Evolutionary conservation across 2,888 invertebrate species (phyloP).

Genomic region (Lycaena phlaeas): DNA sequence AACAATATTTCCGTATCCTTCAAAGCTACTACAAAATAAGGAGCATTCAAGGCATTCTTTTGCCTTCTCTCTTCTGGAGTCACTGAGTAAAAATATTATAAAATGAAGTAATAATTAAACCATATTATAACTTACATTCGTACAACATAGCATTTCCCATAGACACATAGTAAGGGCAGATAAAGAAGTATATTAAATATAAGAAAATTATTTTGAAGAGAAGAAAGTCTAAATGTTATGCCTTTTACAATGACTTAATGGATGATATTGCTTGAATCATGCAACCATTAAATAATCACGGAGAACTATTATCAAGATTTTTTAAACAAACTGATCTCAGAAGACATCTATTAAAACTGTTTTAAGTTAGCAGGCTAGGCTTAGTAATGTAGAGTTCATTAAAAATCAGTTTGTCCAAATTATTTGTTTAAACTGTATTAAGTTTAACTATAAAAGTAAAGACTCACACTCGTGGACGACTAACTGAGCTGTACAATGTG

Average conservation of each 20-base stretch:
- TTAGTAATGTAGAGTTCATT: too few relatives aligned
- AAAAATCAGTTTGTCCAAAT: too few relatives aligned
- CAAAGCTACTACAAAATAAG: constrained; percentile 87
- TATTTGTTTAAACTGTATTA: constrained; percentile 2
- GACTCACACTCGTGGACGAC: constrained; percentile 87
- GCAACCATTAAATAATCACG: too few relatives aligned
- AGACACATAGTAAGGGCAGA: constrained; percentile 25
- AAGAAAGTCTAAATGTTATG: constrained; percentile 44
- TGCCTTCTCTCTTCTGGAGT: constrained; percentile 80
- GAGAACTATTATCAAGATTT: too few relatives aligned
- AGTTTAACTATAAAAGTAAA: constrained; percentile 5
- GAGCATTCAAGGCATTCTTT: constrained; percentile 80
- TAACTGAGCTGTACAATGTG: constrained; percentile 90
- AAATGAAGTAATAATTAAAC: neutral
- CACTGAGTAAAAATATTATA: constrained; percentile 54
- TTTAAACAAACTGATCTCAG: constrained; percentile 6
- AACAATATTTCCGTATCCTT: constrained; percentile 91
- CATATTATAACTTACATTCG: too few relatives aligned
- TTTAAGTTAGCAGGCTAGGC: too few relatives aligned
- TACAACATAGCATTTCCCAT: constrained; percentile 10
- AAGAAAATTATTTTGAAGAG: constrained; percentile 49
- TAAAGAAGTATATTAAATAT: too few relatives aligned
- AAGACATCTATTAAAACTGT: too few relatives aligned
- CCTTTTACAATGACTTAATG: constrained; percentile 64
- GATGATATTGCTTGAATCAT: constrained; percentile 49